Evolutionary conservation across 2,888 invertebrate genomes (phyloP).

Genomic region (Stratiomys singularior): DNA sequence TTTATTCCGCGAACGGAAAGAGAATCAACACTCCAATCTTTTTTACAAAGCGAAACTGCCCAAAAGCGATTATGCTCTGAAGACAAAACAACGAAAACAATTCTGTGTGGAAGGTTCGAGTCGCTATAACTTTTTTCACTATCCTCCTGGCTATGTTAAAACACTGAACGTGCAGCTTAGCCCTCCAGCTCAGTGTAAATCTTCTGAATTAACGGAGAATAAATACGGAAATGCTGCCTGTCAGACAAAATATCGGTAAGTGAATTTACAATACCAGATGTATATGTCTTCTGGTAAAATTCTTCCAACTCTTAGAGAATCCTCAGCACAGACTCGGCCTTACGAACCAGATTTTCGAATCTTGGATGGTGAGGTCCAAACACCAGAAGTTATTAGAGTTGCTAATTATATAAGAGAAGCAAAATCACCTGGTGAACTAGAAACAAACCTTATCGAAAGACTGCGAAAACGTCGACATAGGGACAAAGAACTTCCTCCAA

Average conservation of each 20-base stretch:
- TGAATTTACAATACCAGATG: background rate
- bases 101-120: constrained; percentile 56
- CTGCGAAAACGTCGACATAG: constrained; percentile 75
- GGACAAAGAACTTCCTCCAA: constrained; percentile 70
- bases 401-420: constrained; percentile 58
- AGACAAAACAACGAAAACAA: background rate
- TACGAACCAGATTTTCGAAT: constrained; percentile 59
- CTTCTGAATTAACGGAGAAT: background rate
- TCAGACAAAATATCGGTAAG: constrained; percentile 48
- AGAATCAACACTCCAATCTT: too few relatives aligned
- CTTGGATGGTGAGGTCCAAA: constrained; percentile 54
- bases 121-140: constrained; percentile 57
- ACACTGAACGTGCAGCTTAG: constrained; percentile 3
- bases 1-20: too few relatives aligned
- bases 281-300: background rate
- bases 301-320: constrained; percentile 58
- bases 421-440: constrained; percentile 60
- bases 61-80: background rate
- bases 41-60: background rate
- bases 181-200: constrained; percentile 15
- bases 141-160: constrained; percentile 2
- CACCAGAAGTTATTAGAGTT: constrained; percentile 60
- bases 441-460: constrained; percentile 72
- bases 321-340: constrained; percentile 62
- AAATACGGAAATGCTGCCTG: constrained; percentile 47